These are phyloP conservation scores for Procavia capensis DNA, from an alignment of 2,113 vertebrate genomes.

Conservation along the genomic window DNA sequence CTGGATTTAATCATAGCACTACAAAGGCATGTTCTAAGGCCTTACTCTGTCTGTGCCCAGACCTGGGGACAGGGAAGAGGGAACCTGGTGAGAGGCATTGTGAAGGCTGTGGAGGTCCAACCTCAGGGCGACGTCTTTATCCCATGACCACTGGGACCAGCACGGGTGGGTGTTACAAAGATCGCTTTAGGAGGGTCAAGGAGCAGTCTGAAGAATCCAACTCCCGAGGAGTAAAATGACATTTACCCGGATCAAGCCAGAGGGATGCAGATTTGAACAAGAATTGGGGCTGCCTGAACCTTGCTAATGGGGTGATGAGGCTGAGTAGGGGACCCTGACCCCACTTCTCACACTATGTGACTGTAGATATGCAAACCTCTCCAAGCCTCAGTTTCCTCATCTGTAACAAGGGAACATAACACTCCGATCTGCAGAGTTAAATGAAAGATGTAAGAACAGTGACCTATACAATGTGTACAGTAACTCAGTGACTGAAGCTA, in stretches of 20 bases:
- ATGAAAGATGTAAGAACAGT: neutral
- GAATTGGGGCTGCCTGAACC: neutral
- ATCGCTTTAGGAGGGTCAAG: neutral
- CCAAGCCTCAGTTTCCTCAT: neutral
- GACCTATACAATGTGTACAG: fast-evolving
- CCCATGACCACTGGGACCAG: neutral
- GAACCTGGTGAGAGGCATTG: neutral
- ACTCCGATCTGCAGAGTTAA: neutral
- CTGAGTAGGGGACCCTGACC: neutral
- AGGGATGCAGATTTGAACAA: fast-evolving
- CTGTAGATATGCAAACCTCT: neutral
- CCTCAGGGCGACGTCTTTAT: neutral
- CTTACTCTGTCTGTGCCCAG: neutral
- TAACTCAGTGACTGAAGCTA: fast-evolving
- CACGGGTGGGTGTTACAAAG: neutral
- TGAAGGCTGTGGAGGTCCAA: neutral
- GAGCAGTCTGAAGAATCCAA: neutral
- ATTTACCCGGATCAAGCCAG: neutral
- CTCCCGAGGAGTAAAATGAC: neutral
- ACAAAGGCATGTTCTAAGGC: neutral
- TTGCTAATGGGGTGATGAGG: neutral
- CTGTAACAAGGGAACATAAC: neutral
- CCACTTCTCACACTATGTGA: neutral
- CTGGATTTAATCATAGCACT: neutral
- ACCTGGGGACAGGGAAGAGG: neutral